phyloP scores from a whole-genome alignment of 2,797 vertebrate species.

The Melanotaenia parkinsoni region DNA sequence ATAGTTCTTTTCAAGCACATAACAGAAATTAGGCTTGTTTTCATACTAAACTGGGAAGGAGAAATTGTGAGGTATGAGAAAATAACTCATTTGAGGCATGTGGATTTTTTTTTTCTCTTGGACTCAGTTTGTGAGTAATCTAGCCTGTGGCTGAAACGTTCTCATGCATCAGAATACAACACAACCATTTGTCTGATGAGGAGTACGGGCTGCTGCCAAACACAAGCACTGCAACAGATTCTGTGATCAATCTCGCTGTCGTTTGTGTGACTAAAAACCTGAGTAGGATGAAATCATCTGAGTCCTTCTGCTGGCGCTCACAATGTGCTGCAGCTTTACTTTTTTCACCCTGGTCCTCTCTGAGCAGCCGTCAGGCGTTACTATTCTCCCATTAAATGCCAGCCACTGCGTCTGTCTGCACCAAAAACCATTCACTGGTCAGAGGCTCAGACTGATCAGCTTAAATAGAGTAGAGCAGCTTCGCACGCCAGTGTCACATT shows the following conservation, averaged over 20 bases:
- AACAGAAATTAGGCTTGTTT: constrained; percentile 16
- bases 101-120: constrained; percentile 10
- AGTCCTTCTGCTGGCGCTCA: constrained; percentile 30
- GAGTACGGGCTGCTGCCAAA: constrained; percentile 40
- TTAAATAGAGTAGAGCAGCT: constrained; percentile 26
- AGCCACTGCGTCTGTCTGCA: constrained; percentile 84
- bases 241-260: constrained; percentile 13
- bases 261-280: constrained; percentile 1
- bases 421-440: constrained; percentile 66
- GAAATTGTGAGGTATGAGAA: constrained; percentile 16
- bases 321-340: constrained; percentile 41
- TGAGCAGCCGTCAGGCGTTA: constrained; percentile 65
- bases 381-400: constrained; percentile 68
- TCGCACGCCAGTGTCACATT: constrained; percentile 54
- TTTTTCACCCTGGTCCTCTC: constrained; percentile 45
- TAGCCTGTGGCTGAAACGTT: constrained; percentile 36
- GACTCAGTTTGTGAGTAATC: constrained; percentile 45
- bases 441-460: constrained; percentile 39
- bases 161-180: constrained; percentile 25
- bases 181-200: constrained; percentile 29
- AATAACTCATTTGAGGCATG: constrained; percentile 19
- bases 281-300: constrained; percentile 14
- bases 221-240: constrained; percentile 25
- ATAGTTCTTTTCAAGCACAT: constrained; percentile 20
- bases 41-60: background rate